Conservation (phyloP, 2,888 invertebrate species). For the Andrena fulva region DNA sequence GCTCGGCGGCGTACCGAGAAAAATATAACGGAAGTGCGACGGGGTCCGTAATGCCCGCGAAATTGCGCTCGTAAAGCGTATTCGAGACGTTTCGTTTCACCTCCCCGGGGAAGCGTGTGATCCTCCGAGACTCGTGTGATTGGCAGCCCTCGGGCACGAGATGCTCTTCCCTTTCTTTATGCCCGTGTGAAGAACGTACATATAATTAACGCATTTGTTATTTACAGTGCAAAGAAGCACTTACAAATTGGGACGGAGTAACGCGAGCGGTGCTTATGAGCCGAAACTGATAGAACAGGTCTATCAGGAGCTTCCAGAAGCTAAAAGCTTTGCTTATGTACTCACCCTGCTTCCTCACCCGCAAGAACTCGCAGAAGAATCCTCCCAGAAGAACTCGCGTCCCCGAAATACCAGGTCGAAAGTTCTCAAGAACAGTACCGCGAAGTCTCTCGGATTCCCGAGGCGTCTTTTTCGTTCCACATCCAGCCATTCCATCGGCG, state of each 20-base stretch:
- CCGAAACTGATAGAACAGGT: too few relatives aligned
- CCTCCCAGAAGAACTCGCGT: too few relatives aligned
- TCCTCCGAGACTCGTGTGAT: conserved; percentile 30
- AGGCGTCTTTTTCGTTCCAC: too few relatives aligned
- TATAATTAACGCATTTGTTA: conserved; percentile 15
- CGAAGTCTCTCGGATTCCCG: too few relatives aligned
- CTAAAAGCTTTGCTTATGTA: too few relatives aligned
- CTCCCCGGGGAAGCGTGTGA: background rate
- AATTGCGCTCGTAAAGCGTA: conserved; percentile 56
- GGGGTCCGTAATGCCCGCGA: conserved; percentile 46
- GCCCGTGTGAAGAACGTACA: background rate
- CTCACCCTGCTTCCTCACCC: too few relatives aligned
- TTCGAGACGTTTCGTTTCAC: conserved; percentile 39
- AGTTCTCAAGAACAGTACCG: too few relatives aligned
- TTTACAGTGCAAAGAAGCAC: background rate
- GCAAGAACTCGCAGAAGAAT: too few relatives aligned
- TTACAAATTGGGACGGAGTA: background rate
- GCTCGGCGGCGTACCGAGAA: conserved; percentile 22
- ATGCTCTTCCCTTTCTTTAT: background rate
- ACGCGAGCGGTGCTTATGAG: too few relatives aligned
- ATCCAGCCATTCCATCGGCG: background rate
- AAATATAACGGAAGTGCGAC: conserved; percentile 58
- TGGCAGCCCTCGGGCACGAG: conserved; percentile 15
- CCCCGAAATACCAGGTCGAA: too few relatives aligned
- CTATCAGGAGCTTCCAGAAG: too few relatives aligned